phyloP scores from a whole-genome alignment of 2,113 vertebrate genomes.

The Rynchops niger region DNA sequence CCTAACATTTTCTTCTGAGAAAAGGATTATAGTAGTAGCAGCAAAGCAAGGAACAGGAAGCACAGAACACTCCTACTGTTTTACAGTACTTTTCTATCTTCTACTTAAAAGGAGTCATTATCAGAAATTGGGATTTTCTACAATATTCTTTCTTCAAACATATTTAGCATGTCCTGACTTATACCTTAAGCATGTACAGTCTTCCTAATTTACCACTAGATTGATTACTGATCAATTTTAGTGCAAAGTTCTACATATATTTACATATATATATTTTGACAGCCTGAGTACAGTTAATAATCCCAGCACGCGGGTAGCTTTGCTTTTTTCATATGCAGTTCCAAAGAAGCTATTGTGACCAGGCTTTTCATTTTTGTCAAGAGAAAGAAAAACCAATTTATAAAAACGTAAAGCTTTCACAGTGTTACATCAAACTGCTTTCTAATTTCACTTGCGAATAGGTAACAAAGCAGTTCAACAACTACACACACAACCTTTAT shows the following conservation, averaged over 20 bases:
- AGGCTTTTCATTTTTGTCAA: background rate
- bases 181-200: background rate
- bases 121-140: background rate
- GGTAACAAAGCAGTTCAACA: background rate
- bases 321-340: background rate
- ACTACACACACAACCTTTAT: background rate
- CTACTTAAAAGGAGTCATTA: background rate
- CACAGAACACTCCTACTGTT: background rate
- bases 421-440: background rate
- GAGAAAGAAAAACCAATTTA: conserved; percentile 23
- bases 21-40: background rate
- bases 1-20: background rate
- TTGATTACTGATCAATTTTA: background rate
- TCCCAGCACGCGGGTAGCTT: background rate
- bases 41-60: background rate
- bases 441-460: conserved; percentile 34
- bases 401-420: background rate
- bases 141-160: background rate
- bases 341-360: background rate
- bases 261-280: background rate
- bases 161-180: background rate
- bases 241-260: background rate
- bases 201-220: background rate
- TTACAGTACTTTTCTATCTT: background rate
- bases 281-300: background rate